phyloP scores from a whole-genome alignment of 2,888 invertebrate genomes.

The Caenorhabditis panamensis region DNA sequence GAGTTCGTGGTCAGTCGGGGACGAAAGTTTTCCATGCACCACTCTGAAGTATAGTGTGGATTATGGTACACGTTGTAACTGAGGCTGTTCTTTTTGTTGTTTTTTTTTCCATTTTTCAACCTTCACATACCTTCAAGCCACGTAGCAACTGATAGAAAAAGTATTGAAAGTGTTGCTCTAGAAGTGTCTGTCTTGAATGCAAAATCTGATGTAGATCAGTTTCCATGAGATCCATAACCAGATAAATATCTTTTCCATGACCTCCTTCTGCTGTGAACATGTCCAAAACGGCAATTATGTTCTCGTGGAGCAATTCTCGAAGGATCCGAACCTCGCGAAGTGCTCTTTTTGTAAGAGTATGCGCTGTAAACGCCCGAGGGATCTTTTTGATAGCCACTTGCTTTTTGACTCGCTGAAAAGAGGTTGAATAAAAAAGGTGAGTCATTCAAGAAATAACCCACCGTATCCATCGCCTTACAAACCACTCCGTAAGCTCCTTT shows the following conservation, averaged over 20 bases:
- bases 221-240: conserved; percentile 84
- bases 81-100: conserved; percentile 59
- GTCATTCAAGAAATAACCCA: conserved; percentile 1
- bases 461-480: conserved; percentile 82
- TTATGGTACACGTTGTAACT: not conserved
- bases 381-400: conserved; percentile 83
- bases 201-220: conserved; percentile 83
- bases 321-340: conserved; percentile 83
- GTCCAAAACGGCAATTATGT: conserved; percentile 83
- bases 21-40: conserved; percentile 66
- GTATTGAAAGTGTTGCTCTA: conserved; percentile 83
- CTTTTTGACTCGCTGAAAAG: conserved; percentile 59
- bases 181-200: conserved; percentile 82
- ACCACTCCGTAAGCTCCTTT: conserved; percentile 83
- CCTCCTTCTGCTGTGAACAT: conserved; percentile 81
- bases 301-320: conserved; percentile 83
- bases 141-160: conserved; percentile 83
- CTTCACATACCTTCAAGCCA: conserved; percentile 82
- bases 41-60: conserved; percentile 63
- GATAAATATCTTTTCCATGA: conserved; percentile 82
- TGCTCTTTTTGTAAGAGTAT: conserved; percentile 82
- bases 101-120: too few species aligned
- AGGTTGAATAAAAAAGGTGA: too few species aligned
- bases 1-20: conserved; percentile 50
- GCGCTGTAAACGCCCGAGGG: conserved; percentile 82